A percentile compares a stretch with the other conserved stretches of the same genome.
Conservation (phyloP, 1,140 invertebrate genomes). For the Caligus rogercresseyi region DNA sequence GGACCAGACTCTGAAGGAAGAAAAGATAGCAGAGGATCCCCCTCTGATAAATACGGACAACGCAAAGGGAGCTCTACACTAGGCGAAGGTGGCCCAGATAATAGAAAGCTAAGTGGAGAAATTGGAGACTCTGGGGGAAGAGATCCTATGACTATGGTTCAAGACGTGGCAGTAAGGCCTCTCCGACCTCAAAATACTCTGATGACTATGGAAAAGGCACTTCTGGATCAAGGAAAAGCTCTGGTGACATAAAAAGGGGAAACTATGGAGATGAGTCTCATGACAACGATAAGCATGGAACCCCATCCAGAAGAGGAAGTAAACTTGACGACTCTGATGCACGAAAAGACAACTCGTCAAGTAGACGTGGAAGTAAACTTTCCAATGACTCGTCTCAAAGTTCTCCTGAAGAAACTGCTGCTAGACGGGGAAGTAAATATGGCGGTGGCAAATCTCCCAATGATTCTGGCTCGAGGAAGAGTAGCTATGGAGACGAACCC, state of each 20-base stretch:
- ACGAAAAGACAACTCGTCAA: neutral
- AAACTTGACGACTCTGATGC: neutral
- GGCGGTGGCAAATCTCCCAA: neutral
- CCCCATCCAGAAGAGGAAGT: neutral
- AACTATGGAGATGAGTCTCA: neutral
- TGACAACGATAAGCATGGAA: neutral
- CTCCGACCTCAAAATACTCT: neutral
- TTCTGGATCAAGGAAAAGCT: neutral
- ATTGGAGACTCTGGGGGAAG: too few species aligned
- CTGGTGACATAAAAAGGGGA: neutral
- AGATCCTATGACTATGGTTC: neutral
- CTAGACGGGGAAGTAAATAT: neutral
- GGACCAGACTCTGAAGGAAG: neutral
- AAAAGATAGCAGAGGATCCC: constrained; percentile 3
- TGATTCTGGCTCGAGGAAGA: neutral
- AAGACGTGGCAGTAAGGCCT: neutral
- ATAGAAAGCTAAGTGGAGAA: neutral
- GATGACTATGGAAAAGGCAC: neutral
- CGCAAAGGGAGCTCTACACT: neutral
- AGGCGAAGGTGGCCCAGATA: neutral
- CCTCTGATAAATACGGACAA: neutral
- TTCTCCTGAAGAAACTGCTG: neutral
- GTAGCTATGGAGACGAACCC: neutral
- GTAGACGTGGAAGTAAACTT: neutral
- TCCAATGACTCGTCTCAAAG: neutral